Base-by-base conservation (phyloP, 2,113 vertebrate genomes). In the Sorex araneus region DNA sequence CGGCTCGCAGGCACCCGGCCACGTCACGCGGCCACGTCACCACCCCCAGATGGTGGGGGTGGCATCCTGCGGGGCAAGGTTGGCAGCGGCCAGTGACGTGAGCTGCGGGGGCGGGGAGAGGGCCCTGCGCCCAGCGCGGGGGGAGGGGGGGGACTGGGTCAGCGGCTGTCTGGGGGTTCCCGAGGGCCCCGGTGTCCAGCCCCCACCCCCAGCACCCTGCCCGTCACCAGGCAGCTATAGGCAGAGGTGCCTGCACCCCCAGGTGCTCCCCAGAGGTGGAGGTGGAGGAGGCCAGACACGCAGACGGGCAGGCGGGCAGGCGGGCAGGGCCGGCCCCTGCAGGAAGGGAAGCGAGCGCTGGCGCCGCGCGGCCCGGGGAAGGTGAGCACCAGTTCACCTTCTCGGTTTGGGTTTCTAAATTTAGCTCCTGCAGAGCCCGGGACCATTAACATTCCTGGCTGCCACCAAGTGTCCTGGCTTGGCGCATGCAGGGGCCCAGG, bases 311-410 rank as follows among this genome's bases (percentile, higher is more conserved):
- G 57, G 8, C 57, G 6, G 57, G 19, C 57, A 8, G 66, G 63
- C 21, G 64, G 86, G 40, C 32, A 57, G 74, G 74, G 45, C 66
- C 15, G 25, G 75, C 43, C 21, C 63, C 30, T 8, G 89, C 0
- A 0, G 79, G 8, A 21, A 79, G 3, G 74, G 80, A 87, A 23
- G 57, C 57, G 57, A 60, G 57, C 84, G 9, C 7, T 30, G 28
- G 64, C 10, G 64, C 64, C 25, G 6, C 16, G n/a, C n/a, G 40
- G 64, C 66, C 57, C 90, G 4, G 66, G 89, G 91, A 96, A 97
- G 96, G 97, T 94, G 96, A 97, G 94, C 86, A 54, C 93, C 86
- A n/a, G 57, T 94, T 96, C 96, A 97, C 97, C 97, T 97, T 97
- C 95, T 95, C 8, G 6, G 83, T 95, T 95, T 94, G 95, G 95